These are phyloP conservation scores for Pantala flavescens DNA, from an alignment of 1,140 invertebrate species.

Conservation along the genomic window DNA sequence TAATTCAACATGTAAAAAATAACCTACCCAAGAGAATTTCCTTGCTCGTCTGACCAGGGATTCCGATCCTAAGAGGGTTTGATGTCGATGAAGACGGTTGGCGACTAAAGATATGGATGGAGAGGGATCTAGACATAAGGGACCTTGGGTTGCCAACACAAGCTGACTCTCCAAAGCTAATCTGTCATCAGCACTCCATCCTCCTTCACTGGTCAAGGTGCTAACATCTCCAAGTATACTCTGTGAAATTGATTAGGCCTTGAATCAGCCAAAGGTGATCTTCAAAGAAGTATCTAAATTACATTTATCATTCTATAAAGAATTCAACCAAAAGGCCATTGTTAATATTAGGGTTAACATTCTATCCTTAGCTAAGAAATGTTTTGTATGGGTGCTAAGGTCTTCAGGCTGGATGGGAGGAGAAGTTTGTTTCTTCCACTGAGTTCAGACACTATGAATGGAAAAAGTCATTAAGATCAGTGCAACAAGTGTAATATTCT, in stretches of 20 bases:
- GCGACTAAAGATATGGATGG: conserved; percentile 63
- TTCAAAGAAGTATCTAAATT: conserved; percentile 11
- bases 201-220: conserved; percentile 50
- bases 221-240: conserved; percentile 65
- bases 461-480: too few species aligned
- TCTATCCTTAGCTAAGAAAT: too few species aligned
- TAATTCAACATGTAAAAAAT: too few species aligned
- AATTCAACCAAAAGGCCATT: too few species aligned
- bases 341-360: too few species aligned
- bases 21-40: conserved; percentile 56
- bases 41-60: conserved; percentile 60
- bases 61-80: conserved; percentile 60
- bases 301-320: too few species aligned
- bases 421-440: too few species aligned
- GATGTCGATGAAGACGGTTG: conserved; percentile 60
- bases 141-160: conserved; percentile 68
- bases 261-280: conserved; percentile 6
- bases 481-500: too few species aligned
- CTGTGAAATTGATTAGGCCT: conserved; percentile 34
- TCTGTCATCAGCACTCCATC: conserved; percentile 68
- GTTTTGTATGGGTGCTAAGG: too few species aligned
- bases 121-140: conserved; percentile 76
- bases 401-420: too few species aligned
- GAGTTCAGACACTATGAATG: too few species aligned
- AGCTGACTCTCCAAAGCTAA: conserved; percentile 70